Evolutionary conservation across 1,140 invertebrate species (phyloP).

Genomic region (Lepidotrigona ventralis): DNA sequence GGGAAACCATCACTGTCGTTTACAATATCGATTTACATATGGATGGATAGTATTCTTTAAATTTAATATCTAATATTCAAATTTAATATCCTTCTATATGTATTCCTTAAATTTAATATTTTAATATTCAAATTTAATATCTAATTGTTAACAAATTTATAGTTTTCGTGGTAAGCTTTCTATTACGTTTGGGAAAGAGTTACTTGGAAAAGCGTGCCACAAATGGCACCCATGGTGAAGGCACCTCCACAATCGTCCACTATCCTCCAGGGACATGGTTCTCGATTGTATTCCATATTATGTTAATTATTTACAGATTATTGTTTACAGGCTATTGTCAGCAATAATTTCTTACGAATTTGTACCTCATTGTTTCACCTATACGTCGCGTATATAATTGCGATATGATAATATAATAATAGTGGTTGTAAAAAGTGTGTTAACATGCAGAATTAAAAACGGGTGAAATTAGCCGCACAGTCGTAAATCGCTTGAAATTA

Average conservation of each 20-base stretch:
- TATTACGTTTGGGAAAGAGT: not conserved
- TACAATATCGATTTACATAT: too few species aligned
- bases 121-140: too few species aligned
- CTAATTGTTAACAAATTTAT: too few species aligned
- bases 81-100: too few species aligned
- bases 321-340: not conserved
- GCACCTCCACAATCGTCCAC: slow-evolving; percentile 60
- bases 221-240: slow-evolving; percentile 56
- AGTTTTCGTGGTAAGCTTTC: not conserved
- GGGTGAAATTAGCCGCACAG: not conserved
- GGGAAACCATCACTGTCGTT: too few species aligned
- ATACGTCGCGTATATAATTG: too few species aligned
- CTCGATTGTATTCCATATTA: slow-evolving; percentile 57
- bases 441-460: not conserved
- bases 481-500: not conserved
- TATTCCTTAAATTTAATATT: too few species aligned
- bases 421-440: not conserved
- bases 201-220: slow-evolving; percentile 56
- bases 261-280: slow-evolving; percentile 61
- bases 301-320: not conserved
- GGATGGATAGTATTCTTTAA: too few species aligned
- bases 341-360: not conserved
- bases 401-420: not conserved
- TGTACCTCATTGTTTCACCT: not conserved
- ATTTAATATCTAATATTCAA: too few species aligned